Conservation (phyloP, 2,888 invertebrate species). For the Parnassius orleans region DNA sequence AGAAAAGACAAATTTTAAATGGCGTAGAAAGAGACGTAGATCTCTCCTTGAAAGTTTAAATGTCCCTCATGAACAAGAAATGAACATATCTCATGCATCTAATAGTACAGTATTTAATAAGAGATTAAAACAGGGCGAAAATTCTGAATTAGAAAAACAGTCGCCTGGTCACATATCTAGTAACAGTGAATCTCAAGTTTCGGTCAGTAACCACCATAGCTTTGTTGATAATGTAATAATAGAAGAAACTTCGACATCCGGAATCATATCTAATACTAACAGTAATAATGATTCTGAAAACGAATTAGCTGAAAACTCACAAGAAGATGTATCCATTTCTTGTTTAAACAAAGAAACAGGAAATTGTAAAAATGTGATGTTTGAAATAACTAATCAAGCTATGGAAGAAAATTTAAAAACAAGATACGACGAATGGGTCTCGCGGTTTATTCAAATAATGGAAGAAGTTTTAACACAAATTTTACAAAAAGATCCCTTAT, state of each 20-base stretch:
- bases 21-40: conserved; percentile 42
- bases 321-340: neutral
- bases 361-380: conserved; percentile 43
- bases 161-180: neutral
- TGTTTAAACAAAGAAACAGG: conserved; percentile 17
- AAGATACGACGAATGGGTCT: conserved; percentile 63
- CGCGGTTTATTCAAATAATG: conserved; percentile 67
- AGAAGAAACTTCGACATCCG: conserved; percentile 7
- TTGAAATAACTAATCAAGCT: conserved; percentile 44
- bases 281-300: conserved; percentile 34
- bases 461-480: conserved; percentile 60
- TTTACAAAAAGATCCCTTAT: conserved; percentile 45
- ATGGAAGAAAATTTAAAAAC: conserved; percentile 55
- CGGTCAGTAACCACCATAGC: neutral
- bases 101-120: neutral
- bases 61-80: conserved; percentile 29
- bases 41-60: neutral
- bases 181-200: neutral
- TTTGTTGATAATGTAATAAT: neutral
- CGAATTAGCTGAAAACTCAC: conserved; percentile 22
- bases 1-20: conserved; percentile 43
- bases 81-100: neutral
- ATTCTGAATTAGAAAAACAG: neutral
- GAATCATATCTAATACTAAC: conserved; percentile 3
- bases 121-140: neutral